Percentiles rank a stretch among this genome's conserved stretches.
Conservation (phyloP, 2,113 vertebrate species). For the Apaloderma vittatum region DNA sequence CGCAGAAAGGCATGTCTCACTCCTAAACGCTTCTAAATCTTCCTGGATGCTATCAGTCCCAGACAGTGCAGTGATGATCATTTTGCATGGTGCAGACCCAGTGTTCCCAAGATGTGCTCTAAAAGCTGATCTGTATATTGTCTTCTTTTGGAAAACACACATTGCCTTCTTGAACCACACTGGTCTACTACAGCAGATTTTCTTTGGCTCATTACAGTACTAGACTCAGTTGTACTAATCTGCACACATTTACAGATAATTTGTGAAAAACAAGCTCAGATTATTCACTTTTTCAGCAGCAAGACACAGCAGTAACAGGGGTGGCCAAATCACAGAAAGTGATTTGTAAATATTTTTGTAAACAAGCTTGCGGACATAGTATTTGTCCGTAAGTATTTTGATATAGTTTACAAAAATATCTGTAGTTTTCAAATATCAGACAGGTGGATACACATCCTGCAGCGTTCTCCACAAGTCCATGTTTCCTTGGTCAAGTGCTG, state of each 20-base stretch:
- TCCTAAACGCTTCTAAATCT: background rate
- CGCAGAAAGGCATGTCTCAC: background rate
- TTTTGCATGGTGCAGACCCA: background rate
- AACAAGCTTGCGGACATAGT: background rate
- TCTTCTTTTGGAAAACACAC: background rate
- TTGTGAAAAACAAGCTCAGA: background rate
- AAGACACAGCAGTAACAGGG: background rate
- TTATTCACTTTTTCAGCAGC: background rate
- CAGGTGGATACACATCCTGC: background rate
- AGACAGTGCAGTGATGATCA: background rate
- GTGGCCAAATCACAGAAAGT: background rate
- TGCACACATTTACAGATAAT: background rate
- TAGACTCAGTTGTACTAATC: background rate
- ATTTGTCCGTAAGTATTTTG: background rate
- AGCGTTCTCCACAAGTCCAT: background rate
- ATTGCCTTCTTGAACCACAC: background rate
- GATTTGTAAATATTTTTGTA: background rate
- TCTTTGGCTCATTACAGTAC: background rate
- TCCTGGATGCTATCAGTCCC: background rate
- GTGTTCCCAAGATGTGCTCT: background rate
- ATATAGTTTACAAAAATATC: background rate
- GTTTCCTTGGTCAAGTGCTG: background rate
- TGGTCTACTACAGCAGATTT: background rate
- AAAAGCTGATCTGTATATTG: background rate
- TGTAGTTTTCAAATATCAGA: background rate